phyloP scores from a whole-genome alignment of 2,888 invertebrate genomes.

The Lycaena phlaeas region DNA sequence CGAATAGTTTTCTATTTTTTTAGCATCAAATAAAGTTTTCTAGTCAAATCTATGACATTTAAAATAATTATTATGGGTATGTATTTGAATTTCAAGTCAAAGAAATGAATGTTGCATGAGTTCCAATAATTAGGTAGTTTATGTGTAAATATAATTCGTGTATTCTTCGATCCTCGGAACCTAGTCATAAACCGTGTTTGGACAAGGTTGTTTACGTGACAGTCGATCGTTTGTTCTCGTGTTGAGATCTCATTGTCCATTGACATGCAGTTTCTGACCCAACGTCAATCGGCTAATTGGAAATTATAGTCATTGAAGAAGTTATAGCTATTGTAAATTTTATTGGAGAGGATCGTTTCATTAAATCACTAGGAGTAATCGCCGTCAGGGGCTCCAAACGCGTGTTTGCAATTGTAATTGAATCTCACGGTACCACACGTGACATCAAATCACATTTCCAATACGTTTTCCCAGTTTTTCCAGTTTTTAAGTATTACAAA shows the following conservation, averaged over 20 bases:
- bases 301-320: constrained; percentile 47
- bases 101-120: constrained; percentile 21
- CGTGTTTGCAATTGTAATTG: constrained; percentile 24
- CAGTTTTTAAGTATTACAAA: no score
- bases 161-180: not conserved
- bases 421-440: constrained; percentile 2
- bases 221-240: constrained; percentile 27
- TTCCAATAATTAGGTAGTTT: not conserved
- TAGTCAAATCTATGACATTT: no score
- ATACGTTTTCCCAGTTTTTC: no score
- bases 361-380: constrained; percentile 52
- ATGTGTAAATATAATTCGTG: not conserved
- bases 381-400: constrained; percentile 28
- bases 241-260: constrained; percentile 21
- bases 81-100: no score
- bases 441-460: no score
- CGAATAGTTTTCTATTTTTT: no score
- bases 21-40: no score
- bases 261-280: constrained; percentile 23
- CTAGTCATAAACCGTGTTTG: constrained; percentile 15
- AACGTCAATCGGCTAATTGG: constrained; percentile 46
- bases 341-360: constrained; percentile 32
- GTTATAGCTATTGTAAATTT: constrained; percentile 48
- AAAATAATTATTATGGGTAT: no score
- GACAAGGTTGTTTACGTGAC: constrained; percentile 36